Evolutionary conservation across 2,797 vertebrate species (phyloP).

Genomic region (Echeneis naucrates): DNA sequence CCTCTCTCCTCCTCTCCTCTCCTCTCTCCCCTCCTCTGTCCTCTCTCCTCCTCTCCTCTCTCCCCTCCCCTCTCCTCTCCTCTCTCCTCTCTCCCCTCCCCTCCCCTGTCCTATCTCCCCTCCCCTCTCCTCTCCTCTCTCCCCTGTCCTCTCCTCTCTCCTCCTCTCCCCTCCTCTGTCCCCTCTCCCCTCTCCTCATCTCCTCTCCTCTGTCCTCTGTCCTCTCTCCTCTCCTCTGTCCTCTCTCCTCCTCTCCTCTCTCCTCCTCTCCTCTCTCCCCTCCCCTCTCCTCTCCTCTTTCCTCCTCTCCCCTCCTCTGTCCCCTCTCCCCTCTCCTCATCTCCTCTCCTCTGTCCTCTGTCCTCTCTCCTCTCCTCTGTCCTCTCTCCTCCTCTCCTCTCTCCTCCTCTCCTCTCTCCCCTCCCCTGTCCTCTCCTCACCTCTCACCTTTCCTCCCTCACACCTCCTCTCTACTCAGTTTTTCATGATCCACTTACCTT

Average conservation of each 20-base stretch:
- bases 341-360: slow-evolving; percentile 27
- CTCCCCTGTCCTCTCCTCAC: slow-evolving; percentile 3
- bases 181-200: slow-evolving; percentile 7
- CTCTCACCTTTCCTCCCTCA: too few species aligned
- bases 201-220: too few species aligned
- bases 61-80: too few species aligned
- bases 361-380: slow-evolving; percentile 10
- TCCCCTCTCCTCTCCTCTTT: slow-evolving; percentile 29
- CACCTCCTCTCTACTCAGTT: slow-evolving; percentile 10
- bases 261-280: slow-evolving; percentile 25
- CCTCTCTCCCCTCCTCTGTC: slow-evolving; percentile 8
- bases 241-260: slow-evolving; percentile 19
- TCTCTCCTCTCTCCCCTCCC: slow-evolving; percentile 14
- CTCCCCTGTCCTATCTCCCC: slow-evolving; percentile 26
- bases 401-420: too few species aligned
- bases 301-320: slow-evolving; percentile 43
- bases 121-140: slow-evolving; percentile 29
- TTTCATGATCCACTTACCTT: slow-evolving; percentile 45
- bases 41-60: slow-evolving; percentile 6
- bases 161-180: too few species aligned
- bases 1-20: slow-evolving; percentile 35
- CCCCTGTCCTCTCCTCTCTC: slow-evolving; percentile 27
- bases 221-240: too few species aligned
- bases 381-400: slow-evolving; percentile 35
- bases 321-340: slow-evolving; percentile 63